Evolutionary conservation across 2,888 invertebrate species (phyloP).

Genomic region (Drepana falcataria): DNA sequence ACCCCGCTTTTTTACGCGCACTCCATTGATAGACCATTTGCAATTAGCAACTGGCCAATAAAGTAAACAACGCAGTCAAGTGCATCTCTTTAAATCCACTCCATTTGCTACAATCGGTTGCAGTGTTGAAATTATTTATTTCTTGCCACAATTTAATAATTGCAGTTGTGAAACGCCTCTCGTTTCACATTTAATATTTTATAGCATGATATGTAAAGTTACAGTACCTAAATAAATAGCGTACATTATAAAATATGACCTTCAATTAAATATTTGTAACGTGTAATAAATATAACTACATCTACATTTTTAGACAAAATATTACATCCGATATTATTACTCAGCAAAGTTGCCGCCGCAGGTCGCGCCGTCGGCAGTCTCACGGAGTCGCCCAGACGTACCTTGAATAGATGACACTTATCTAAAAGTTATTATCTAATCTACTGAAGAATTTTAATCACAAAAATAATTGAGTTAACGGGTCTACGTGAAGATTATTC

Average conservation of each 20-base stretch:
- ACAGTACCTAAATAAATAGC: too few relatives aligned
- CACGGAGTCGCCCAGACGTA: not conserved
- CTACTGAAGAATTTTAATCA: not conserved
- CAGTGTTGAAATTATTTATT: not conserved
- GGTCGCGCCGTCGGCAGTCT: constrained; percentile 12
- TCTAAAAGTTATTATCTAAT: not conserved
- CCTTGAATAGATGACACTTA: not conserved
- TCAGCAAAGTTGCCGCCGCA: constrained; percentile 23
- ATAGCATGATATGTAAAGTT: too few relatives aligned
- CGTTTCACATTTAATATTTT: not conserved
- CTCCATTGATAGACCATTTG: constrained; percentile 55
- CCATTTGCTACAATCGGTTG: not conserved
- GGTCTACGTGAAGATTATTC: not conserved
- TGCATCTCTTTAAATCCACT: constrained; percentile 15
- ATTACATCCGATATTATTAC: not conserved
- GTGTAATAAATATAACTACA: too few relatives aligned
- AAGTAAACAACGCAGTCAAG: constrained; percentile 36
- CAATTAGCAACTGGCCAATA: constrained; percentile 50
- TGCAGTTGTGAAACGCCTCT: not conserved
- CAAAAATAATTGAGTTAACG: not conserved
- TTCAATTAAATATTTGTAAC: too few relatives aligned
- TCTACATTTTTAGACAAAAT: not conserved
- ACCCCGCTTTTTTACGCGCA: constrained; percentile 49
- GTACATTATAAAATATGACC: too few relatives aligned
- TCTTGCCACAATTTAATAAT: not conserved